Conservation (phyloP, 2,888 invertebrate genomes). For the Penaeus monodon region DNA sequence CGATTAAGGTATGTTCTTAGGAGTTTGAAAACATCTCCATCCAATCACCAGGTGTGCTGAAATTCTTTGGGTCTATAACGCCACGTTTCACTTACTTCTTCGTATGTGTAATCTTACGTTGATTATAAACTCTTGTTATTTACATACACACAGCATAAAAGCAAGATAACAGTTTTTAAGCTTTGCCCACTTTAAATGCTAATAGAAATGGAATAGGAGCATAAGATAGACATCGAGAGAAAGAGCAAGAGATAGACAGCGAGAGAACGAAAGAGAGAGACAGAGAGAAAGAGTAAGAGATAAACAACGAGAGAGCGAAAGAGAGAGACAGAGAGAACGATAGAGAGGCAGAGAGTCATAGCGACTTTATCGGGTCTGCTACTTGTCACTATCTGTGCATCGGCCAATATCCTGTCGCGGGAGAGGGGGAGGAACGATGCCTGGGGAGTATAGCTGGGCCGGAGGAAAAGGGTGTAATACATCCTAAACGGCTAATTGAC, state of each 20-base stretch:
- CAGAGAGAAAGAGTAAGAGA: no score
- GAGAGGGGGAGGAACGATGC: no score
- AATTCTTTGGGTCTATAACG: background rate
- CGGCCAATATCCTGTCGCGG: conserved; percentile 38
- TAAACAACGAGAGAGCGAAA: no score
- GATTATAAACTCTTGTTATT: background rate
- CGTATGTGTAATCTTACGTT: background rate
- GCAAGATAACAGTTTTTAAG: background rate
- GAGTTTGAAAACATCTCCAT: no score
- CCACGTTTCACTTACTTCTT: background rate
- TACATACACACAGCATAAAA: background rate
- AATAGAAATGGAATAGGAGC: no score
- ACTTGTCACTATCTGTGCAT: conserved; percentile 13
- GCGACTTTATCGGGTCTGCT: background rate
- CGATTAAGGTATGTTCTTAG: no score
- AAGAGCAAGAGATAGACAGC: no score
- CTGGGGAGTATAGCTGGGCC: no score
- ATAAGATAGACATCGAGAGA: no score
- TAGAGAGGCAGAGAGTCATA: background rate
- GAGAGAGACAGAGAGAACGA: no score
- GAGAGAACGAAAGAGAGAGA: no score
- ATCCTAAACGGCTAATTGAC: conserved; percentile 47
- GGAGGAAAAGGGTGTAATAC: conserved; percentile 18
- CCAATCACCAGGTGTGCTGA: background rate
- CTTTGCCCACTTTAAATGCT: no score